Evolutionary conservation across 2,113 vertebrate genomes (phyloP).

Genomic region (Noctilio leporinus): DNA sequence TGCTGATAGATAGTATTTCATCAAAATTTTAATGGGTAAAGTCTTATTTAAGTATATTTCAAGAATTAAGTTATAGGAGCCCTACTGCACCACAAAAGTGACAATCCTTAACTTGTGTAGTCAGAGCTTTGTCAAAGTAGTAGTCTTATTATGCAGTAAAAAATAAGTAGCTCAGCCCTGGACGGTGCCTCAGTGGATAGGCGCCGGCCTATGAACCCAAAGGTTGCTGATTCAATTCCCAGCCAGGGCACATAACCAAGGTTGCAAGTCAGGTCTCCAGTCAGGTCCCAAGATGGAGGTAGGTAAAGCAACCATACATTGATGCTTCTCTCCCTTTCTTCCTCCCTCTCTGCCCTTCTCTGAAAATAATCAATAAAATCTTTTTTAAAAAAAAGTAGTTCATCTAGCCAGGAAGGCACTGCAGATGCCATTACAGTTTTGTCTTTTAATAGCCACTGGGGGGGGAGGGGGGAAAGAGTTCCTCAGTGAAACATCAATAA

Average conservation of each 20-base stretch:
- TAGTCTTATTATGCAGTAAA: background rate
- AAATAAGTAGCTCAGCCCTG: background rate
- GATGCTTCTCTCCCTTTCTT: too few relatives aligned
- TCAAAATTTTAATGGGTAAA: background rate
- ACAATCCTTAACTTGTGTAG: background rate
- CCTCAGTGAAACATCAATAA: background rate
- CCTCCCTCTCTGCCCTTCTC: too few relatives aligned
- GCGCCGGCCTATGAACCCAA: too few relatives aligned
- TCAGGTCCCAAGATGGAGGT: too few relatives aligned
- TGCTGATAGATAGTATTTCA: background rate
- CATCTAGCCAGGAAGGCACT: background rate
- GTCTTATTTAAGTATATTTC: background rate
- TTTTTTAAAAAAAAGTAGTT: background rate
- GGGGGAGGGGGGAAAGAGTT: background rate
- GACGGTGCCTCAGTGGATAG: too few relatives aligned
- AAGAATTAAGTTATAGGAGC: constrained; percentile 19
- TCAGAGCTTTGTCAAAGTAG: background rate
- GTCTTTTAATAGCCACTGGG: background rate
- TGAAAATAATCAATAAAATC: too few relatives aligned
- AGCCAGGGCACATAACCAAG: too few relatives aligned
- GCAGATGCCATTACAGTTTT: background rate
- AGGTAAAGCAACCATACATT: too few relatives aligned
- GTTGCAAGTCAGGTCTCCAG: too few relatives aligned
- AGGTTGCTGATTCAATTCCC: too few relatives aligned
- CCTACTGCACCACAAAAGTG: background rate